These are phyloP conservation scores for Micromesistius poutassou DNA, from an alignment of 2,797 vertebrate genomes.

Conservation along the genomic window DNA sequence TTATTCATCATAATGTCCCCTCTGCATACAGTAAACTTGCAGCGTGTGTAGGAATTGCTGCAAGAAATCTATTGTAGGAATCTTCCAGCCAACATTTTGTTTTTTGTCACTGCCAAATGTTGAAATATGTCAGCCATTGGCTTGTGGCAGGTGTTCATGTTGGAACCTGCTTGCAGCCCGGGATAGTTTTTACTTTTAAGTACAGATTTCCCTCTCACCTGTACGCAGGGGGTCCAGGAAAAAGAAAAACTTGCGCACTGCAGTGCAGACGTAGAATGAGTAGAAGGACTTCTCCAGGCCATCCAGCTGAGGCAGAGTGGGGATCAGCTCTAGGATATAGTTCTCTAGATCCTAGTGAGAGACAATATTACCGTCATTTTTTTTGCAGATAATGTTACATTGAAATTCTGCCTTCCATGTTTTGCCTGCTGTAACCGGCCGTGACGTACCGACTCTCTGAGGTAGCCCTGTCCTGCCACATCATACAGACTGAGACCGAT, in stretches of 20 bases:
- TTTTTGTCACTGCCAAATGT: too few relatives aligned
- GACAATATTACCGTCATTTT: not conserved
- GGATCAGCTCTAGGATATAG: slow-evolving; percentile 96
- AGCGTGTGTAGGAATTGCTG: too few relatives aligned
- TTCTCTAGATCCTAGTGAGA: slow-evolving; percentile 91
- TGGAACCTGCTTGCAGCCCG: too few relatives aligned
- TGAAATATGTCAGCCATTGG: not conserved
- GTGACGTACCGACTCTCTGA: slow-evolving; percentile 90
- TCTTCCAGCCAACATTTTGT: too few relatives aligned
- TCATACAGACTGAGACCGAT: slow-evolving; percentile 97
- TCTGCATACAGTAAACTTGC: not conserved
- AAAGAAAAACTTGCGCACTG: slow-evolving; percentile 97
- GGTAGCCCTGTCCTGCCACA: slow-evolving; percentile 94
- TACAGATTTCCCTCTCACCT: slow-evolving; percentile 68
- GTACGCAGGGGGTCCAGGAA: slow-evolving; percentile 96
- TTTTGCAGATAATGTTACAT: not conserved
- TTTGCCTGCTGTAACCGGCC: not conserved
- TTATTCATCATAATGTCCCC: not conserved
- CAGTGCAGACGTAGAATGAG: slow-evolving; percentile 97
- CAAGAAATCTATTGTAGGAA: too few relatives aligned
- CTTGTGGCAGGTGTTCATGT: not conserved
- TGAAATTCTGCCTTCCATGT: not conserved
- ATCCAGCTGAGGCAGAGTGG: slow-evolving; percentile 94
- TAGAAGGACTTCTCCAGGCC: slow-evolving; percentile 99
- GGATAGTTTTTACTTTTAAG: not conserved